Percentiles rank a stretch among this genome's conserved stretches.
Evolutionary conservation across 2,113 vertebrate species (phyloP).

Genomic region (Dicrurus megarhynchus): DNA sequence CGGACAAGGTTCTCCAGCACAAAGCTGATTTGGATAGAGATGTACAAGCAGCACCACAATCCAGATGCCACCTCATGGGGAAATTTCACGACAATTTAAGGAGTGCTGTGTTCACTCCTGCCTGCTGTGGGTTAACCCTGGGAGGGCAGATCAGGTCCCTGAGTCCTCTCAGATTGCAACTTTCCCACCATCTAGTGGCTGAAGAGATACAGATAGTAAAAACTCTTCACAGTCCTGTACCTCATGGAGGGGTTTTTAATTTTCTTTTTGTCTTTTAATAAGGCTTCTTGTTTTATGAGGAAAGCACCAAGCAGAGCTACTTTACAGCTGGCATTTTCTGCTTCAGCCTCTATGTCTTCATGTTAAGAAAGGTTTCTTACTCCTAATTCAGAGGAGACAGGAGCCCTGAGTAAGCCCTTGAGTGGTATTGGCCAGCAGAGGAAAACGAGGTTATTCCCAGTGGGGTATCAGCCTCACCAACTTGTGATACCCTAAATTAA

Average conservation of each 20-base stretch:
- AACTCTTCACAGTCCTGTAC: not conserved
- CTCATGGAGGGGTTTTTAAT: not conserved
- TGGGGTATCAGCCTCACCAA: not conserved
- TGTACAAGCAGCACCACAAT: not conserved
- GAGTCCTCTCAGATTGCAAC: not conserved
- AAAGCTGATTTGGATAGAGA: not conserved
- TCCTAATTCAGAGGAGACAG: not conserved
- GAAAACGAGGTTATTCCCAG: not conserved
- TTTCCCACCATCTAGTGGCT: slow-evolving; percentile 57
- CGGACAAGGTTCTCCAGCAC: not conserved
- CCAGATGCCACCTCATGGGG: not conserved
- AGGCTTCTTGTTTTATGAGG: not conserved
- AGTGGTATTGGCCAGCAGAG: not conserved
- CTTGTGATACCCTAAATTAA: not conserved
- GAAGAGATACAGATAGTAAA: not conserved
- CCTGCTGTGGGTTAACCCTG: not conserved
- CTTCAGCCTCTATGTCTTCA: not conserved
- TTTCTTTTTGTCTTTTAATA: not conserved
- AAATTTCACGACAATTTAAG: not conserved
- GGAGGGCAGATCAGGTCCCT: not conserved
- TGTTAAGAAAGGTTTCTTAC: not conserved
- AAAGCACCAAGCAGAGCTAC: not conserved
- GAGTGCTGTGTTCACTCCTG: not conserved
- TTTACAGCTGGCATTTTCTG: not conserved
- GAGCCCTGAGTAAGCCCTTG: not conserved